These are phyloP conservation scores for Clarias pachynema DNA, from an alignment of 2,797 vertebrate species.

Conservation along the genomic window DNA sequence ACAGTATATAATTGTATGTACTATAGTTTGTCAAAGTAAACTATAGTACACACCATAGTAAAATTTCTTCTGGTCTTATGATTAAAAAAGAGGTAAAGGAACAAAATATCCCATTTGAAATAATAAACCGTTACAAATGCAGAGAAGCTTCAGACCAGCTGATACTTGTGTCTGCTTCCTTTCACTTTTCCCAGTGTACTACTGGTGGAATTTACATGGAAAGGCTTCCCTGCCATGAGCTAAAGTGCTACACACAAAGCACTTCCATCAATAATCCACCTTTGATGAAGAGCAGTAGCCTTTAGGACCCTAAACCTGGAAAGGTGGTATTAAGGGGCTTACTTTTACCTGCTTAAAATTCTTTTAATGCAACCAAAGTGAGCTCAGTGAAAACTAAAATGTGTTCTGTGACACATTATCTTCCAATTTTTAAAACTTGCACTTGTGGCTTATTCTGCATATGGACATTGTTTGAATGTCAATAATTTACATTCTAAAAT, in stretches of 20 bases:
- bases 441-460: constrained; percentile 27
- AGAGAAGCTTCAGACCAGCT: constrained; percentile 13
- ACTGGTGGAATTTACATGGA: constrained; percentile 37
- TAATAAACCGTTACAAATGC: not conserved
- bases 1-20: too few species aligned
- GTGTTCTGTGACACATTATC: constrained; percentile 47
- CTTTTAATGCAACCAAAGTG: constrained; percentile 75
- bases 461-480: constrained; percentile 17
- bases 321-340: constrained; percentile 74
- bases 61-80: too few species aligned
- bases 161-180: constrained; percentile 22
- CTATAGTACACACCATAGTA: too few species aligned
- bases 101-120: not conserved
- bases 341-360: constrained; percentile 83
- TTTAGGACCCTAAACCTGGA: constrained; percentile 53
- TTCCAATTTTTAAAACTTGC: constrained; percentile 49
- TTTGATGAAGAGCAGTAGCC: constrained; percentile 60
- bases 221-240: constrained; percentile 52
- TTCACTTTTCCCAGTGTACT: constrained; percentile 23
- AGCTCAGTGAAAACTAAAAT: constrained; percentile 63
- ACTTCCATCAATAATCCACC: constrained; percentile 65
- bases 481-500: constrained; percentile 36
- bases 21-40: too few species aligned
- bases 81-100: not conserved
- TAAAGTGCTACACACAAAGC: constrained; percentile 59